Evolutionary conservation across 2,797 vertebrate species (phyloP), one percentile per base, ranked within the genome.

Genomic region (Chaetophractus vellerosus): DNA sequence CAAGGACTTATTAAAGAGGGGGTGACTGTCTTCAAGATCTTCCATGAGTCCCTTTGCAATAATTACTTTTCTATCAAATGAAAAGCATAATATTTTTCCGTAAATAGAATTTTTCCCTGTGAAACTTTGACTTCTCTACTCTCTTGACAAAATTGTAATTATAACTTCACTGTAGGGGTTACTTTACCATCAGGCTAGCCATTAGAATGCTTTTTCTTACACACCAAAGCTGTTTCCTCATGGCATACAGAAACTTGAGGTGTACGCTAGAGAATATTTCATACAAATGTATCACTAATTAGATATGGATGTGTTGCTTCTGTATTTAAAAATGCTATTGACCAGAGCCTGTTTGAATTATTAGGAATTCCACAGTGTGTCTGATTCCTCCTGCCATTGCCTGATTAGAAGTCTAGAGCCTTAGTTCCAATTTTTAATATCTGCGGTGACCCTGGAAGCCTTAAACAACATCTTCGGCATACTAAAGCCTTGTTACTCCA

Each of bases 51-150:
- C 98, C 97, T 96, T 97, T 97, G 97, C 98, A 98, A 98, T 98
- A 98, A 98, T 98, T 98, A 98, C 98, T 98, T 98, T 97, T 96
- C 98, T 98, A 98, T 98, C 98, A 98, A 98, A 98, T 98, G 96
- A 97, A 98, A 98, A 98, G 98, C 98, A 98, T 97, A 98, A 98
- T 98, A 98, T 98, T 98, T 98, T 98, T 95, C 97, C 3, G 96
- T 98, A 98, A 98, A 98, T 98, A 98, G 98, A 97, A 98, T 98
- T 97, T 97, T 97, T 36, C 94, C 92, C 93, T 89, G 68, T 97
- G 96, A 98, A 98, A 98, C 97, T 98, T 98, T 97, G 97, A 97
- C 97, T 98, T 97, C 96, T 68, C 86, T 92, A 92, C 93, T 98
- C 96, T 98, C 52, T 33, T 97, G 96, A 97, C 8, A 0, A 98